Base-by-base conservation (phyloP, 1,140 invertebrate genomes). In the Pinna nobilis region DNA sequence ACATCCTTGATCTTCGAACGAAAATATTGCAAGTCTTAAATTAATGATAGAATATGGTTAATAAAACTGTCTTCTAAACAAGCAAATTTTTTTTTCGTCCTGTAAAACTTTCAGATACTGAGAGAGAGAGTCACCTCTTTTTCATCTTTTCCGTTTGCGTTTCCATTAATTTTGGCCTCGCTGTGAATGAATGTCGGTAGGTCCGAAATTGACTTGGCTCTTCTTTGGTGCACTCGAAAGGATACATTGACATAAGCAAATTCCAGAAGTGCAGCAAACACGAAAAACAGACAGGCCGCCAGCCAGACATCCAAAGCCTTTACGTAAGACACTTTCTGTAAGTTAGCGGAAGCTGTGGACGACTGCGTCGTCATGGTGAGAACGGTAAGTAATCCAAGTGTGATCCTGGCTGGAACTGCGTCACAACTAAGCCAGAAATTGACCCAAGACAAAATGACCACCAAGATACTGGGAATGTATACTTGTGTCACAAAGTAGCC, bases 401-500 rank as follows among this genome's bases (percentile, higher is more conserved):
- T 80, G 25, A 84, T 81, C 5, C 83, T 63, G 28, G 79, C 83
- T 13, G 83, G 81, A 23, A 82, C 80, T 4, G 83, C 78, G 15
- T 79, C 76, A 41, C 75, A 69, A 61, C 80, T 78, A 28, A 84
- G 68, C 82, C 82, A 82, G 50, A 81, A 79, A 18, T 70, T 96
- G 0, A 98, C 96, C 96, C 96, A 99, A 0, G 96, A 97, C 0
- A 98, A 90, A 0, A 98, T 94, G 0, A 98, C 97, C 72, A 98
- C 96, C 41, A 98, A 91, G 51, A 96, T 95, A 84, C 96, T 97
- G 0, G 97, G 97, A 33, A 97, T 92, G 89, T 98, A 98, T 18
- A 97, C 95, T 90, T 96, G 94, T 74, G 96, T 95, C 2, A 98
- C 91, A 89, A 98, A 98, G 87, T 97, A 98, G 44, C 96, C 96